Base-by-base conservation (phyloP, 2,797 vertebrate species). In the Protonibea diacanthus region DNA sequence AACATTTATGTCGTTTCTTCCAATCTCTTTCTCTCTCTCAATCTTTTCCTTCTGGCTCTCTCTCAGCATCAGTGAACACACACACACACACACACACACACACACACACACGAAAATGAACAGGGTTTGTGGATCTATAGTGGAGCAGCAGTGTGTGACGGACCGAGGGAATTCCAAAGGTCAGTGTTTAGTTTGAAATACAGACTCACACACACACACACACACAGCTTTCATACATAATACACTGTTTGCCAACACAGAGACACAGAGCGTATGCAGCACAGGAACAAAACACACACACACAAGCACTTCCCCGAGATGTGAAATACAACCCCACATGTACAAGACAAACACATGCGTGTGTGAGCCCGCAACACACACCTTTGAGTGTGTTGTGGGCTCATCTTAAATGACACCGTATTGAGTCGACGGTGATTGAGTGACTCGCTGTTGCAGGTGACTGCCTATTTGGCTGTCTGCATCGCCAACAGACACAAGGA, bases 371-470 rank as follows among this genome's bases (percentile, higher is more conserved):
- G n/a, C n/a, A n/a, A n/a, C 42, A 48, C 57, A 33, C 64, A 72
- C 55, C 52, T 82, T 71, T 56, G 52, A 80, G 57, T 65, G 57
- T 45, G 65, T 33, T 63, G 59, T 38, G 17, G 70, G 73, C 62
- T 77, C 78, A 74, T 87, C 57, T 75, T 75, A 71, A 81, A 81
- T 69, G 81, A 61, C 64, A 68, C 44, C 40, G 4, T 66, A 82
- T 80, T 78, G 82, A 89, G 83, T 74, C 0, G 29, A 81, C 57
- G 71, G 65, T 80, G 84, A 86, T 63, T 58, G 81, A 88, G 74
- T 85, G 88, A 83, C 74, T 90, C 83, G 86, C 68, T 81, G 86
- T 70, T 85, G 76, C 72, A 87, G 76, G 80, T 67, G 82, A 88
- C 84, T 83, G 81, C 74, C 68, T 80, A 65, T 88, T 89, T 87